Conservation (phyloP, 2,888 invertebrate genomes). For the Brachycybe producta region DNA sequence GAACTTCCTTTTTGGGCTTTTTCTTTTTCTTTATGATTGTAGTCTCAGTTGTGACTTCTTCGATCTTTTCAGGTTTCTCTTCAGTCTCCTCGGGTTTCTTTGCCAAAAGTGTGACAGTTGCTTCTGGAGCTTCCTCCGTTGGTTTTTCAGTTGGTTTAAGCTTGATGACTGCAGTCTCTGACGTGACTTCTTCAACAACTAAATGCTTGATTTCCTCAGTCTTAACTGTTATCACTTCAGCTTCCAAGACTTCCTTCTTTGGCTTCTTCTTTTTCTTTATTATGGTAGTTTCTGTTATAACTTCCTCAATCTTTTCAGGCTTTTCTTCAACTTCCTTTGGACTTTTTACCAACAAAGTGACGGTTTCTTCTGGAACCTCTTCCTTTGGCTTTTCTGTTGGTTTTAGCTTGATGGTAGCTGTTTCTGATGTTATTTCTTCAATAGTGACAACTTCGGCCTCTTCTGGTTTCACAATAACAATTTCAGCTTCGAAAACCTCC, state of each 20-base stretch:
- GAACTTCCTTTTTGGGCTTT: not conserved
- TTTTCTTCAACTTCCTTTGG: not conserved
- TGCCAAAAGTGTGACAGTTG: no score
- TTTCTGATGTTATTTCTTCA: slow-evolving; percentile 5
- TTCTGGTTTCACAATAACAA: slow-evolving; percentile 1
- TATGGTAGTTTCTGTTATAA: not conserved
- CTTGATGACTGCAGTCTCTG: no score
- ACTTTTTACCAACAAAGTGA: not conserved
- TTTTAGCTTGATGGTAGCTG: slow-evolving; percentile 13
- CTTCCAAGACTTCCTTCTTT: no score
- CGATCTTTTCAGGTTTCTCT: no score
- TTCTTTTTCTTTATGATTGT: not conserved
- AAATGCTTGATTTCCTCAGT: no score
- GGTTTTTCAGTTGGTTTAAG: no score
- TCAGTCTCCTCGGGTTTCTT: no score
- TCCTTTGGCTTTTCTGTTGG: slow-evolving; percentile 1
- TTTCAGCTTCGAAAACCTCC: slow-evolving; percentile 9
- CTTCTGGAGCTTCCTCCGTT: no score
- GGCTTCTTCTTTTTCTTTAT: not conserved
- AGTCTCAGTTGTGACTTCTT: no score
- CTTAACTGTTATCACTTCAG: no score
- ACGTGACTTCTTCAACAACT: no score
- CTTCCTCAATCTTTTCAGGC: not conserved
- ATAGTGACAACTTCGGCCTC: slow-evolving; percentile 9
- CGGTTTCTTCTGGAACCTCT: not conserved